phyloP scores from a whole-genome alignment of 1,140 invertebrate species.

The Samia ricini region DNA sequence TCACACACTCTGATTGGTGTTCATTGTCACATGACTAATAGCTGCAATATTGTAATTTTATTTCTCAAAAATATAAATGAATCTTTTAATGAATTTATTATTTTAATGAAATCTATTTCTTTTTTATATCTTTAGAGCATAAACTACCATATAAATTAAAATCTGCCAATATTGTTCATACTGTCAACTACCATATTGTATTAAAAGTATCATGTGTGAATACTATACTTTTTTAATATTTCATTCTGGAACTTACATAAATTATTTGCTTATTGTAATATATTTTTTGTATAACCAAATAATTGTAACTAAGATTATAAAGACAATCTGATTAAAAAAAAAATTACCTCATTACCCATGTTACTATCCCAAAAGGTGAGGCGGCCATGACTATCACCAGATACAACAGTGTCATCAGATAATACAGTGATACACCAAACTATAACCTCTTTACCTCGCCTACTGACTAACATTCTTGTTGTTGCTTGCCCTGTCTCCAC shows the following conservation, averaged over 20 bases:
- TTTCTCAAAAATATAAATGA: too few relatives aligned
- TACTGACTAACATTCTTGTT: constrained; percentile 86
- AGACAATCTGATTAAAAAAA: constrained; percentile 2
- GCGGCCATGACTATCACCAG: constrained; percentile 92
- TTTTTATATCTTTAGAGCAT: too few relatives aligned
- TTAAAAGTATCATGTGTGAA: background rate
- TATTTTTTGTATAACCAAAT: background rate
- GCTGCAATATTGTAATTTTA: too few relatives aligned
- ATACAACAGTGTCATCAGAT: constrained; percentile 90
- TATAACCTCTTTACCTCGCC: constrained; percentile 84
- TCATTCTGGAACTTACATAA: background rate
- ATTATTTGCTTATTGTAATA: too few relatives aligned
- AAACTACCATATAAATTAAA: too few relatives aligned
- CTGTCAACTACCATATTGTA: too few relatives aligned
- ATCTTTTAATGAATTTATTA: background rate
- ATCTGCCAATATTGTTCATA: too few relatives aligned
- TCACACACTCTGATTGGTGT: too few relatives aligned
- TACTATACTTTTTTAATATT: background rate
- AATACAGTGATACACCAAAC: constrained; percentile 91
- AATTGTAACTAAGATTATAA: background rate
- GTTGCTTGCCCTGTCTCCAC: constrained; percentile 89
- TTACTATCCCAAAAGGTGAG: constrained; percentile 93
- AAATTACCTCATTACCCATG: constrained; percentile 81
- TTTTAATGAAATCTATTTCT: too few relatives aligned
- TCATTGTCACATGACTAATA: too few relatives aligned